Base-by-base conservation (phyloP, 2,888 invertebrate genomes). In the Blomia tropicalis region DNA sequence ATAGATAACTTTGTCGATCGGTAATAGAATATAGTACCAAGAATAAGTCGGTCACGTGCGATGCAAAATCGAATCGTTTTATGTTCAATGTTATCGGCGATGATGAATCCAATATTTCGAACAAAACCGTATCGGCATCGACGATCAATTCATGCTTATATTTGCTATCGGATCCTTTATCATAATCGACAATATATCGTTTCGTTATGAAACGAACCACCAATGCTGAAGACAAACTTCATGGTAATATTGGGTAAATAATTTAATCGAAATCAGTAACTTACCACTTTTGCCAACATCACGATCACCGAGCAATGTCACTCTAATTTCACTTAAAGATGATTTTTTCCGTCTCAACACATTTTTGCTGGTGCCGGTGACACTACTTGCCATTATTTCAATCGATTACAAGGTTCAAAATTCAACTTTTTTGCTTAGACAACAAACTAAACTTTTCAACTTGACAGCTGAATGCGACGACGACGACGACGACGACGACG, bases 121-220 rank as follows among this genome's bases (percentile, higher is more conserved):
- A 87, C 43, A 89, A 79, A 65, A 90, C 82, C 19, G 90, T 86
- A 71, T 92, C 91, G 17, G 85, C 84, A 70, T 91, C 88, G 65
- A 90, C 81, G 71, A 88, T 76, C 25, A 87, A 83, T 75, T 91
- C 90, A 73, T 89, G 85, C 71, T 87, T 90, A 75, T 91, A 89
- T 74, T 86, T 82, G 73, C 83, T 87, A 74, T 89, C 89, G 87
- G 79, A 83, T 75, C 89, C 87, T 74, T 90, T 88, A 74, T 90
- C 90, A 75, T 92, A 92, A 77, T 92, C 91, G 56, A 91, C 90
- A 66, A 92, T 92, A 75, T 88, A 92, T 63, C 91, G 79, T 72
- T 85, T 85, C n/a, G 91, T 91, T 66, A 92, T 78, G 74, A 90
- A 92, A 65, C 91, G 81, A 63, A 92, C 91, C 25, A 87, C 85